These are phyloP conservation scores for Melanotus villosus DNA, from an alignment of 2,888 invertebrate genomes.

Conservation along the genomic window DNA sequence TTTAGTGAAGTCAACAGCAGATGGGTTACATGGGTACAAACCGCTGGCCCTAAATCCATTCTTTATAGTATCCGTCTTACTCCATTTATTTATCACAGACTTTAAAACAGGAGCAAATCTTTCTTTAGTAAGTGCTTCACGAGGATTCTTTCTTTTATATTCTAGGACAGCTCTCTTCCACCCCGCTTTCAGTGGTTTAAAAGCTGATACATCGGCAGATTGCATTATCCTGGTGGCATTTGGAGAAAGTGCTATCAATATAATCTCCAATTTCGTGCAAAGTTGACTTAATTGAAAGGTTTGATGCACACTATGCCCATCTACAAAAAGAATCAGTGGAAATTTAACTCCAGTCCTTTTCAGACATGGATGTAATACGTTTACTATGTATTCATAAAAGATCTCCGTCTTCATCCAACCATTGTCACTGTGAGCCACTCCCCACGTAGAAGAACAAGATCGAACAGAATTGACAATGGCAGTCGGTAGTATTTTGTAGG, in stretches of 20 bases:
- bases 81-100: not conserved
- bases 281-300: not conserved
- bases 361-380: not conserved
- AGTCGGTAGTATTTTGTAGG: too few species aligned
- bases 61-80: not conserved
- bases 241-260: conserved; percentile 50
- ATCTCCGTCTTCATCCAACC: too few species aligned
- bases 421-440: too few species aligned
- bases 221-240: conserved; percentile 44
- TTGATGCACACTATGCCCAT: not conserved
- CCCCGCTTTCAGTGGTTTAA: not conserved
- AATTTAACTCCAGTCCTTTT: not conserved
- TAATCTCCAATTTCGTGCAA: not conserved
- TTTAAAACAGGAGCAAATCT: not conserved
- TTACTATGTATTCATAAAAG: not conserved
- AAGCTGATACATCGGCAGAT: conserved; percentile 49
- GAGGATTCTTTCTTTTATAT: not conserved
- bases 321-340: not conserved
- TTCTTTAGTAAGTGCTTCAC: not conserved
- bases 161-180: not conserved
- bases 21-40: not conserved
- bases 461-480: too few species aligned
- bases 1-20: not conserved
- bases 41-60: not conserved
- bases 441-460: too few species aligned